Percentiles rank a stretch among this genome's conserved stretches.
Evolutionary conservation across 2,113 vertebrate species (phyloP).

Genomic region (Coryphaenoides rupestris): DNA sequence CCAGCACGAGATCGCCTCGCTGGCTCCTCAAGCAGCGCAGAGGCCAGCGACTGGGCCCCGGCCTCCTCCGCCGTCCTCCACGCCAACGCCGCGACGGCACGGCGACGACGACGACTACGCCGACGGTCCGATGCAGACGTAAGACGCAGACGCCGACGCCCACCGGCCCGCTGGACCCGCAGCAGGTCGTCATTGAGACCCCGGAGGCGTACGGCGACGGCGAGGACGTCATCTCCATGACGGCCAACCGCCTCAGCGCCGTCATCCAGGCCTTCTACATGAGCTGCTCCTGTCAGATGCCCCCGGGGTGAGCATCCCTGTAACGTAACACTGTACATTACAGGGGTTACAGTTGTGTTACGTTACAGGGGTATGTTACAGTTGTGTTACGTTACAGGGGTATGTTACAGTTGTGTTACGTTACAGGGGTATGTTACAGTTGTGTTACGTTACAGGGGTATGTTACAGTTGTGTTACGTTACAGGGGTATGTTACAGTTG

Average conservation of each 20-base stretch:
- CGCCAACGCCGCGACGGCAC: no score
- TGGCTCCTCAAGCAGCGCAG: slow-evolving; percentile 87
- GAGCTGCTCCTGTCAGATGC: slow-evolving; percentile 99
- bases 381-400: no score
- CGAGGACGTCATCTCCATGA: slow-evolving; percentile 97
- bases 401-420: no score
- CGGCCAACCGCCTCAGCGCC: slow-evolving; percentile 92
- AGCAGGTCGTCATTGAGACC: slow-evolving; percentile 69
- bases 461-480: no score
- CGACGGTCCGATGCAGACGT: no score
- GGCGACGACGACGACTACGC: slow-evolving; percentile 41
- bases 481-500: no score
- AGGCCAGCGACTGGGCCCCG: slow-evolving; percentile 52
- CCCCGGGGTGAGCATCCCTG: slow-evolving; percentile 84
- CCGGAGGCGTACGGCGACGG: slow-evolving; percentile 80
- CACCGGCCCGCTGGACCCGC: slow-evolving; percentile 51
- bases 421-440: no score
- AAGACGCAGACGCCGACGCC: slow-evolving; percentile 9
- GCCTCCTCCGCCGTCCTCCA: background rate
- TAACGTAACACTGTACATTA: no score
- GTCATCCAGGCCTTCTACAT: slow-evolving; percentile 98
- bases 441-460: no score
- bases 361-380: no score
- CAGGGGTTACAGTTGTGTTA: no score
- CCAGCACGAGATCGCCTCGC: slow-evolving; percentile 69